A percentile compares a stretch with the other conserved stretches of the same genome.
Evolutionary conservation across 2,113 vertebrate genomes (phyloP).

Genomic region (Collichthys lucidus): DNA sequence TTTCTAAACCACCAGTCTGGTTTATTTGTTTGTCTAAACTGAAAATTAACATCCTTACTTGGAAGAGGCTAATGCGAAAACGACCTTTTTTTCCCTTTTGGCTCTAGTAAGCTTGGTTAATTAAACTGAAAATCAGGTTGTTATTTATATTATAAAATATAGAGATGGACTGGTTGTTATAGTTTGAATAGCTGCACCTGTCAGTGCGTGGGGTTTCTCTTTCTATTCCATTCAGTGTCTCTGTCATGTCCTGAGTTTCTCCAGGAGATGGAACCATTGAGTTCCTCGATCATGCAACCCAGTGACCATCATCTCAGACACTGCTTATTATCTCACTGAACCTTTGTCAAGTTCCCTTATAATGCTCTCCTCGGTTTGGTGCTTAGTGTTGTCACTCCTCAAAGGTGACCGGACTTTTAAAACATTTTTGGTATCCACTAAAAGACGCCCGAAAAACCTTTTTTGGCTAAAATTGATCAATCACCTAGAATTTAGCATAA

Average conservation of each 20-base stretch:
- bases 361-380: background rate
- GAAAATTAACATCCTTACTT: background rate
- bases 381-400: background rate
- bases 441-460: background rate
- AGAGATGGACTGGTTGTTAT: background rate
- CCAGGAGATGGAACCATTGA: slow-evolving; percentile 68
- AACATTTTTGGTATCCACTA: background rate
- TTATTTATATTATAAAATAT: background rate
- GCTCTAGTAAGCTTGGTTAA: background rate
- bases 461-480: background rate
- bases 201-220: background rate
- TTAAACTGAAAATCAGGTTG: no score
- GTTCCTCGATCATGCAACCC: background rate
- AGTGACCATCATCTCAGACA: background rate
- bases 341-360: background rate
- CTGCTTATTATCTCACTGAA: background rate
- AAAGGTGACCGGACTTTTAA: background rate
- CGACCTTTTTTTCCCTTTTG: background rate
- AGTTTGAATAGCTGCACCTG: background rate
- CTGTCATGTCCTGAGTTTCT: slow-evolving; percentile 12
- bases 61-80: background rate
- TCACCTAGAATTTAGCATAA: background rate
- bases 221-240: background rate
- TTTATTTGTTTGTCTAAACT: slow-evolving; percentile 34
- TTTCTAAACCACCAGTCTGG: slow-evolving; percentile 59